A percentile compares a stretch with the other conserved stretches of the same genome.
phyloP scores from a whole-genome alignment of 1,140 invertebrate species.

The Oedothorax gibbosus region DNA sequence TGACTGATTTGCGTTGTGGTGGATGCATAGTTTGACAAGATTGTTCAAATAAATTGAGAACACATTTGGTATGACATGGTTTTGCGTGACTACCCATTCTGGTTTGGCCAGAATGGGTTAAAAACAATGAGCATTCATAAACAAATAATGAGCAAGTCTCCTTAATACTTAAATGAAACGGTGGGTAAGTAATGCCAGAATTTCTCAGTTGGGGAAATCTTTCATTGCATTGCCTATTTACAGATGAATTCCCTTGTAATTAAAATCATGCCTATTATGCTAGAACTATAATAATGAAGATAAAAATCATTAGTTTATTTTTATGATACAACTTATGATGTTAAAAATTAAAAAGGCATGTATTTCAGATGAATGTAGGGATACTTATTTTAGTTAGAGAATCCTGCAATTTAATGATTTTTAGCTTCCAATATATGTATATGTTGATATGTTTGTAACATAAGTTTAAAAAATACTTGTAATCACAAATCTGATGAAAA shows the following conservation, averaged over 20 bases:
- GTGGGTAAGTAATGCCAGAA: slow-evolving; percentile 39
- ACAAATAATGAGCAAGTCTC: background rate
- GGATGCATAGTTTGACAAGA: background rate
- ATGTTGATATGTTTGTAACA: too few species aligned
- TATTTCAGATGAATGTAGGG: too few species aligned
- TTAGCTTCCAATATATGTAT: too few species aligned
- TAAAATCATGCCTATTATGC: background rate
- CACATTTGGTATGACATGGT: slow-evolving; percentile 37
- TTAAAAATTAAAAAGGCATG: too few species aligned
- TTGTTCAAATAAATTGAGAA: slow-evolving; percentile 41
- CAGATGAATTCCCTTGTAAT: slow-evolving; percentile 26
- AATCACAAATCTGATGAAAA: too few species aligned
- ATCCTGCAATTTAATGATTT: too few species aligned
- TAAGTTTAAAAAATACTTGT: too few species aligned
- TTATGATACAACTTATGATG: too few species aligned
- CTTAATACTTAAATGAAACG: slow-evolving; percentile 32
- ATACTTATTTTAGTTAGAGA: too few species aligned
- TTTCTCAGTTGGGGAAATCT: slow-evolving; percentile 21
- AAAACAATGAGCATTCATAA: slow-evolving; percentile 37
- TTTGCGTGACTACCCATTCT: slow-evolving; percentile 19
- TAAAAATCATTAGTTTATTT: too few species aligned
- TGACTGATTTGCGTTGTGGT: background rate
- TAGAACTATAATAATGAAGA: too few species aligned
- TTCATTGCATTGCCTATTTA: background rate
- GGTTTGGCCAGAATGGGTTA: background rate